phyloP scores from a whole-genome alignment of 2,113 vertebrate genomes.

The Oncorhynchus keta region DNA sequence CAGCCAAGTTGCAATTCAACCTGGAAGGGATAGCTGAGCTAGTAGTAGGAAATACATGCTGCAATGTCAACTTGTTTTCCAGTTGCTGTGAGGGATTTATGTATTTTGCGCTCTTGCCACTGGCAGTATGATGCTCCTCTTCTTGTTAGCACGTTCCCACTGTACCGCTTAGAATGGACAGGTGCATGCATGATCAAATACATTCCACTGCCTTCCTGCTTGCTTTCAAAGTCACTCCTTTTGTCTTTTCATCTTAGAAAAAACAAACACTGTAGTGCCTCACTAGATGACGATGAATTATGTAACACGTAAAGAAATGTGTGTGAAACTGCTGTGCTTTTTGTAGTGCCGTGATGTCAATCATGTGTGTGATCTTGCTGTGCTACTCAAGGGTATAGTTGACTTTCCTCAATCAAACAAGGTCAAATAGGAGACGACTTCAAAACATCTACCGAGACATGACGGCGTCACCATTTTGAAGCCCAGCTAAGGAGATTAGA shows the following conservation, averaged over 20 bases:
- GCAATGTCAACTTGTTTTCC: constrained; percentile 13
- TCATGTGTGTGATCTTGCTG: neutral
- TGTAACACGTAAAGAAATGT: neutral
- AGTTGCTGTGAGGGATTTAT: constrained; percentile 7
- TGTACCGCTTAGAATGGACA: neutral
- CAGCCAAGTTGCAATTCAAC: neutral
- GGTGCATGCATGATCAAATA: neutral
- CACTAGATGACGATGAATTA: neutral
- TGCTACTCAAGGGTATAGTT: neutral
- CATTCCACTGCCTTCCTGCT: neutral
- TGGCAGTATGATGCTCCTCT: neutral
- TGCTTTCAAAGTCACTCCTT: neutral
- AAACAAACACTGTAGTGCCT: neutral
- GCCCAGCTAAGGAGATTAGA: neutral
- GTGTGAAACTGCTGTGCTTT: neutral
- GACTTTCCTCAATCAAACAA: constrained; percentile 11
- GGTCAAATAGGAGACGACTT: constrained; percentile 1
- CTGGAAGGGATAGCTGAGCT: neutral
- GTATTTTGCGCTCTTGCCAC: neutral
- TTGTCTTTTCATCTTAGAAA: neutral
- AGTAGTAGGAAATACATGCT: neutral
- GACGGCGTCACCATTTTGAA: neutral
- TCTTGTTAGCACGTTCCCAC: neutral
- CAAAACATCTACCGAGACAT: neutral
- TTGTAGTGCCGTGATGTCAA: neutral